Evolutionary conservation across 2,113 vertebrate genomes (phyloP), one percentile per base, ranked within the genome.

Genomic region (Oreocharis arfaki): DNA sequence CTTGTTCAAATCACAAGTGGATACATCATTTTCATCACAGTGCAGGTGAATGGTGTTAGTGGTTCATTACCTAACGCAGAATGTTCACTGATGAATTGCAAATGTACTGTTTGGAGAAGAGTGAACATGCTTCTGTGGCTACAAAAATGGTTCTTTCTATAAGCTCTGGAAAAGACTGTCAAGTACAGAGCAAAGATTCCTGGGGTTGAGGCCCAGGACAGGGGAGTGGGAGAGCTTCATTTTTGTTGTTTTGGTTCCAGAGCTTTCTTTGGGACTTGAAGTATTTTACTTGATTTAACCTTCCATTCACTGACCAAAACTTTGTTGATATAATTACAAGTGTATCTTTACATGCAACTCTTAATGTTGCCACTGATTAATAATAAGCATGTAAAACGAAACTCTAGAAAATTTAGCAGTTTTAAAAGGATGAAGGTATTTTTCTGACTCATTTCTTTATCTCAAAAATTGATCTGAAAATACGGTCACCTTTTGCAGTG

Each of bases 41-140:
- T 53, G 69, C 93, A 96, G 95, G 97, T 96, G 96, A 98, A 83
- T 8, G 20, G 63, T 91, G 95, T 94, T 97, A 96, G 96, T 95
- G 92, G 94, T 78, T 95, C 93, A 94, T 97, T 96, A 97, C 95
- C 93, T 96, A 90, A 88, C 9, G 4, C 42, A 49, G 57, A 85
- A 74, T 37, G 55, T 89, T 97, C 95, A 96, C 52, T 56, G 91
- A 92, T 96, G 87, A 92, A 65, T 96, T 84, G 64, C 89, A 96
- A 92, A 91, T 84, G 64, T 41, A 27, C 19, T 84, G 23, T 77
- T 81, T 93, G 67, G 60, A 80, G 52, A 93, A 68, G 30, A 79
- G 33, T 14, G 46, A 82, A 49, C 26, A 57, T 13, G 16, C 23
- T 87, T 89, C 77, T 82, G 21, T 60, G 68, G 61, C 74, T 91